Percentiles rank a stretch among this genome's conserved stretches.
These are phyloP conservation scores for Beroe forskalii DNA, from an alignment of 37 sponge, comb jelly and placozoan species.

Conservation along the genomic window DNA sequence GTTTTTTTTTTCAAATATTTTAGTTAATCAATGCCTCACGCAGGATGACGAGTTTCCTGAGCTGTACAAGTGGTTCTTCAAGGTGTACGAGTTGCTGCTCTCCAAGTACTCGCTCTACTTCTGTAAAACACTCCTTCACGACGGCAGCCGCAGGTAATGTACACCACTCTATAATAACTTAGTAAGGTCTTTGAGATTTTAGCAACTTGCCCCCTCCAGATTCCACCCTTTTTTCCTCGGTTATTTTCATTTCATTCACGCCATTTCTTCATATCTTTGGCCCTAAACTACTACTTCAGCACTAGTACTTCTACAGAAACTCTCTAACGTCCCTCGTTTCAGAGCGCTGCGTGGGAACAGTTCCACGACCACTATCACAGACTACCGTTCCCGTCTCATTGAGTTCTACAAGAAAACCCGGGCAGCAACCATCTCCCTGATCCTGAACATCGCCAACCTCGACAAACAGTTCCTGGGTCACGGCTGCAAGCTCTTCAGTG, in stretches of 20 bases:
- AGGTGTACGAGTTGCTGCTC: slow-evolving; percentile 14
- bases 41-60: slow-evolving; percentile 44
- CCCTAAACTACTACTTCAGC: too few species aligned
- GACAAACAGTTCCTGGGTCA: not conserved
- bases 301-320: too few species aligned
- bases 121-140: slow-evolving; percentile 23
- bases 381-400: not conserved
- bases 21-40: not conserved
- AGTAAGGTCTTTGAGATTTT: too few species aligned
- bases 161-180: too few species aligned
- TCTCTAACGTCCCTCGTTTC: too few species aligned
- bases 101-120: slow-evolving; percentile 46
- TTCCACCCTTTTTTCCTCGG: too few species aligned
- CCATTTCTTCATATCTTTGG: too few species aligned
- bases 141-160: not conserved
- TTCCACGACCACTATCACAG: not conserved
- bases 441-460: slow-evolving; percentile 3
- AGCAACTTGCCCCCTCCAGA: too few species aligned
- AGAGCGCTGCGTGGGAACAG: not conserved
- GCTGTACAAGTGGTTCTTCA: slow-evolving; percentile 49
- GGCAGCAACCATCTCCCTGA: not conserved
- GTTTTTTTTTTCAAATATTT: not conserved
- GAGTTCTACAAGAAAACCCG: not conserved
- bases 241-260: too few species aligned
- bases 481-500: slow-evolving; percentile 30